These are phyloP conservation scores for Microchirus variegatus DNA, from an alignment of 2,797 vertebrate genomes.

Conservation along the genomic window DNA sequence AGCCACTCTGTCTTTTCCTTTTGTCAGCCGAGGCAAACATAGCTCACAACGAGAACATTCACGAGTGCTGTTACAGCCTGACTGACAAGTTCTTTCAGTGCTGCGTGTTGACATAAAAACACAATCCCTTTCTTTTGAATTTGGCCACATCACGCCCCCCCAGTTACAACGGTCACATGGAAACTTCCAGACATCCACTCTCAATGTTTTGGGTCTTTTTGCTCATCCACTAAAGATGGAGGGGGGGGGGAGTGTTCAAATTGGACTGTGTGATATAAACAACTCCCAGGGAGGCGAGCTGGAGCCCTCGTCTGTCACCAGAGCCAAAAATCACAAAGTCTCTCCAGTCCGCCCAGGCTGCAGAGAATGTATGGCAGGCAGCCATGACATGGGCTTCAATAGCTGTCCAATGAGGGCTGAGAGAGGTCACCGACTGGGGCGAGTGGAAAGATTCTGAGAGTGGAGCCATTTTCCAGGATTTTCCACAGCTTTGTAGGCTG, in stretches of 20 bases:
- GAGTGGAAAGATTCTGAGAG: constrained; percentile 23
- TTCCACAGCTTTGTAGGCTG: constrained; percentile 24
- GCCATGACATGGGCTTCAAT: constrained; percentile 62
- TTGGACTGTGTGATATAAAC: constrained; percentile 57
- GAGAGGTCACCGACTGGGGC: constrained; percentile 56
- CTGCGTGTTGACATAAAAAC: constrained; percentile 18
- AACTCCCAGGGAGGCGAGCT: constrained; percentile 52
- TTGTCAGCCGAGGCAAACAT: constrained; percentile 47
- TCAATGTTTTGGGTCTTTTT: constrained; percentile 29
- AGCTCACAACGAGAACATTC: constrained; percentile 48
- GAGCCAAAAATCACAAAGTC: constrained; percentile 60
- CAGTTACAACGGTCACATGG: constrained; percentile 23
- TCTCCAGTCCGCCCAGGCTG: constrained; percentile 53
- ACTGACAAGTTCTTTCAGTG: constrained; percentile 30
- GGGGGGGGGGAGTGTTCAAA: constrained; percentile 45
- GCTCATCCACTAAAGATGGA: constrained; percentile 12
- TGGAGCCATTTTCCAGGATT: constrained; percentile 56
- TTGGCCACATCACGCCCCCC: constrained; percentile 13
- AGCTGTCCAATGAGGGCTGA: constrained; percentile 63
- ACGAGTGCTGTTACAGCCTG: constrained; percentile 42
- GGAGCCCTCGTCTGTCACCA: constrained; percentile 37
- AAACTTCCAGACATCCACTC: constrained; percentile 46
- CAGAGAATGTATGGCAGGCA: constrained; percentile 53
- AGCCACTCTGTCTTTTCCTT: constrained; percentile 57
- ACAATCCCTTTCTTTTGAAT: constrained; percentile 19